Evolutionary conservation across 1,140 invertebrate species (phyloP).

Genomic region (Bombus sibiricus): DNA sequence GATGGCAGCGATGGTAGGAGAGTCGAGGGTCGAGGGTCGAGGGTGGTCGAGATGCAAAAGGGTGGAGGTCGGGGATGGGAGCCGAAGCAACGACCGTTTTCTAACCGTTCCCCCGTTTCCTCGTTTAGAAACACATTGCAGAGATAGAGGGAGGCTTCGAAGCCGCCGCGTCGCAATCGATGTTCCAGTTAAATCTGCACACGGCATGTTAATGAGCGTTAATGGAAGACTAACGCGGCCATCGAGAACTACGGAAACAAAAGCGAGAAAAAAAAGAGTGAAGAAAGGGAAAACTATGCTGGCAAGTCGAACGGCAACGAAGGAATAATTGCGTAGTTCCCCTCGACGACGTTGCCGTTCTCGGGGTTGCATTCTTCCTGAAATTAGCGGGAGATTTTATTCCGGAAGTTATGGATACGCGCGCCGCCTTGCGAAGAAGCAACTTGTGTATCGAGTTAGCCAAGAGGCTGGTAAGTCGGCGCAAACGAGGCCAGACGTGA

Average conservation of each 20-base stretch:
- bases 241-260: neutral
- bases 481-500: neutral
- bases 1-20: neutral
- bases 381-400: constrained; percentile 49
- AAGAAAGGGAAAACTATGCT: constrained; percentile 12
- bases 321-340: constrained; percentile 49
- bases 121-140: constrained; percentile 7
- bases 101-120: neutral
- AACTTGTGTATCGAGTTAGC: constrained; percentile 42
- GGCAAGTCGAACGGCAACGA: constrained; percentile 15
- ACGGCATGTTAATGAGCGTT: constrained; percentile 63
- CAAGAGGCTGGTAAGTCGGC: neutral
- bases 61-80: neutral
- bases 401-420: constrained; percentile 3
- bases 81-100: neutral
- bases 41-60: neutral
- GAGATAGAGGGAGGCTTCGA: constrained; percentile 8
- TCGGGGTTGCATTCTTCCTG: constrained; percentile 40
- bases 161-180: constrained; percentile 8
- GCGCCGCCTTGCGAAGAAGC: too few species aligned
- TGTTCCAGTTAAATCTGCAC: constrained; percentile 54
- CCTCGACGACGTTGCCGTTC: neutral
- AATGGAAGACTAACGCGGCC: constrained; percentile 45
- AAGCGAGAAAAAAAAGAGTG: neutral
- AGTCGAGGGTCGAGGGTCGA: neutral